Evolutionary conservation across 2,888 invertebrate genomes (phyloP).

Genomic region (Drosophila rellima): DNA sequence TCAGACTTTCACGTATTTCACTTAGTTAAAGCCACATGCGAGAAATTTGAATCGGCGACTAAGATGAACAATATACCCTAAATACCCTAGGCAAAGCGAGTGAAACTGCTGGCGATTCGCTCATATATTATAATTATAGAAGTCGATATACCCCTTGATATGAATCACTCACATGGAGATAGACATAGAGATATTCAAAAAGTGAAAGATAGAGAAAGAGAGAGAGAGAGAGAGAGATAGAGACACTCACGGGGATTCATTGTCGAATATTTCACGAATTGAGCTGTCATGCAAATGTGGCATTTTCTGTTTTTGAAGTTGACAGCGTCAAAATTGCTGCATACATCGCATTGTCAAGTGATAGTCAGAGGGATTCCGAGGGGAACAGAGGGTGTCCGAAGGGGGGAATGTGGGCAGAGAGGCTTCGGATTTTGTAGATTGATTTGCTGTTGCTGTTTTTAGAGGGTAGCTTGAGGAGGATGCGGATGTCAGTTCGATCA

Average conservation of each 20-base stretch:
- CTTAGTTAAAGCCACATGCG: too few species aligned
- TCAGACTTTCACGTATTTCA: too few species aligned
- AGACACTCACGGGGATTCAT: constrained; percentile 22
- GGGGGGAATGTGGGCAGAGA: neutral
- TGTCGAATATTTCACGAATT: constrained; percentile 76
- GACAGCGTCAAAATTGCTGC: constrained; percentile 76
- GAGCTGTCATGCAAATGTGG: constrained; percentile 82
- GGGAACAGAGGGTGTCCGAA: neutral
- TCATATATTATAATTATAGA: too few species aligned
- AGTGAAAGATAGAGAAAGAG: neutral
- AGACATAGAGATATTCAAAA: neutral
- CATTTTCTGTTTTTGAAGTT: constrained; percentile 78
- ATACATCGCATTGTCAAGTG: constrained; percentile 43
- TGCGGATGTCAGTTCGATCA: constrained; percentile 75
- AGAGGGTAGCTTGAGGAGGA: neutral
- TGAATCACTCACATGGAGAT: constrained; percentile 17
- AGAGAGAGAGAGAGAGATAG: neutral
- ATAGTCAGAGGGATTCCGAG: too few species aligned
- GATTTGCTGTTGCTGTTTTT: constrained; percentile 34
- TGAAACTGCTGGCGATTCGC: too few species aligned
- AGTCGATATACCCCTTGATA: constrained; percentile 30
- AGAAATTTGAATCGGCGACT: too few species aligned
- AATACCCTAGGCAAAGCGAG: too few species aligned
- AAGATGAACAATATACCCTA: too few species aligned
- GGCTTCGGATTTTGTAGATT: constrained; percentile 42